phyloP scores from a whole-genome alignment of 2,113 vertebrate genomes.

The Verasper variegatus region DNA sequence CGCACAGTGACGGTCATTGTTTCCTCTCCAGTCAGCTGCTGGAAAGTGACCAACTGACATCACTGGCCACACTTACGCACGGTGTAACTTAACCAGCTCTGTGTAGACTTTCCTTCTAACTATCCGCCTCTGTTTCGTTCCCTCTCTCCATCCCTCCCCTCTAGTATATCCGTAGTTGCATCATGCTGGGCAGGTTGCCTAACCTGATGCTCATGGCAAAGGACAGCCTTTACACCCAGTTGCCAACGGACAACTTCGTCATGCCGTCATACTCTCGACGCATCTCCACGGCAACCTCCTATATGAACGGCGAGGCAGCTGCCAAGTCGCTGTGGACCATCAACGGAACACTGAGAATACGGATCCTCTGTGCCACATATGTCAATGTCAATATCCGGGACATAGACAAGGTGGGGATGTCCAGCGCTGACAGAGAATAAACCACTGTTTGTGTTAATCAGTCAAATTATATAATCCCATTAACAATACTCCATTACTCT shows the following conservation, averaged over 20 bases:
- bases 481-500: too few relatives aligned
- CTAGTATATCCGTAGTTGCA: conserved; percentile 97
- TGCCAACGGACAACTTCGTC: conserved; percentile 93
- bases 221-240: conserved; percentile 94
- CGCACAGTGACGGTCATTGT: neutral
- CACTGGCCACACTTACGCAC: conserved; percentile 11
- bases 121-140: conserved; percentile 25
- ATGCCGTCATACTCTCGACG: conserved; percentile 97
- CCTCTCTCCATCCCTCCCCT: conserved; percentile 36
- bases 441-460: neutral
- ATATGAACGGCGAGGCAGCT: conserved; percentile 96
- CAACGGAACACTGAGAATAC: conserved; percentile 92
- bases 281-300: conserved; percentile 96
- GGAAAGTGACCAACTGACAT: conserved; percentile 33
- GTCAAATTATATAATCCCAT: neutral
- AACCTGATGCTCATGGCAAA: conserved; percentile 99
- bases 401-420: conserved; percentile 92
- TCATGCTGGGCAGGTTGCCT: conserved; percentile 96
- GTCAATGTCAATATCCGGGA: conserved; percentile 99
- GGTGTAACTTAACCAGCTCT: conserved; percentile 36
- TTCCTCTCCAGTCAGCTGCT: conserved; percentile 21
- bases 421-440: too few relatives aligned
- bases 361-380: conserved; percentile 96
- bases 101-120: conserved; percentile 11
- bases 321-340: conserved; percentile 94